A percentile compares a stretch with the other conserved stretches of the same genome.
Evolutionary conservation across 2,113 vertebrate species (phyloP).

Genomic region (Thomomys bottae): DNA sequence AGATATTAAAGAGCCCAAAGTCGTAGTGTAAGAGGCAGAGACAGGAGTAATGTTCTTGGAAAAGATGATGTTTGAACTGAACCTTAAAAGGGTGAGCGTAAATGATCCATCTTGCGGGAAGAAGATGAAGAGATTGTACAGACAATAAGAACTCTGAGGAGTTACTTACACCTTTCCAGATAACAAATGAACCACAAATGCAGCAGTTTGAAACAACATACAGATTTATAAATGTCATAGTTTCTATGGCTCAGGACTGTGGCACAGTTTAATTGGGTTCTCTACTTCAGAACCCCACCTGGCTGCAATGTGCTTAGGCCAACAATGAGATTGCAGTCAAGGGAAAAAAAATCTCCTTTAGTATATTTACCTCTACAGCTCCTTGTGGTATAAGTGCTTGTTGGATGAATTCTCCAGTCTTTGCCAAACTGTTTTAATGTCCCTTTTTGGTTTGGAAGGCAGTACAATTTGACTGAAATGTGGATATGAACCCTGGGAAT

Average conservation of each 20-base stretch:
- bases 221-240: constrained; percentile 19
- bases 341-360: background rate
- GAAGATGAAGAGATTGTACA: background rate
- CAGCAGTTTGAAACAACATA: background rate
- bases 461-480: constrained; percentile 39
- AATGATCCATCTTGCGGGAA: background rate
- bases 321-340: background rate
- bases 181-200: background rate
- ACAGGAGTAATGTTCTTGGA: background rate
- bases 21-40: no score
- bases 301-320: background rate
- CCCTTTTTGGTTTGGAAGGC: constrained; percentile 40
- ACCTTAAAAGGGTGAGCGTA: background rate
- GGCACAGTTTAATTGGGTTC: background rate
- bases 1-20: background rate
- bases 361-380: background rate
- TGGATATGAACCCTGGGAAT: constrained; percentile 41
- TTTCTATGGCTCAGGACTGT: constrained; percentile 7
- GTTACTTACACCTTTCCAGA: background rate
- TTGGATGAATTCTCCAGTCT: background rate
- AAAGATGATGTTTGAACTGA: constrained; percentile 9
- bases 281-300: background rate
- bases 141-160: background rate
- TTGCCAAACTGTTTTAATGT: background rate
- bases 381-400: constrained; percentile 31